These are phyloP conservation scores for Acrobasis suavella DNA, from an alignment of 2,888 invertebrate genomes.

Conservation along the genomic window DNA sequence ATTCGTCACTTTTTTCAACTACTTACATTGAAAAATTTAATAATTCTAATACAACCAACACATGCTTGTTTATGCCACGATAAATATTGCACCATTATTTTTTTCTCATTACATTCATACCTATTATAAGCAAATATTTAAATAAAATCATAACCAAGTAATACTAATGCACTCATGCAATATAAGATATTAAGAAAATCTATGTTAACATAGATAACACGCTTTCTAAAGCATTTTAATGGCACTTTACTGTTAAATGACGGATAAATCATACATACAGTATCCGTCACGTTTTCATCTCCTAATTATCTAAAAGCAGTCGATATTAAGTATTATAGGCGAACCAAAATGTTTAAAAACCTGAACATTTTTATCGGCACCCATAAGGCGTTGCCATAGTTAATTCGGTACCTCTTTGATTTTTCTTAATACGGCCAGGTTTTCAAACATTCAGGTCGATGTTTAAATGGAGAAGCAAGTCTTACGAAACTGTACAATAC, in stretches of 20 bases:
- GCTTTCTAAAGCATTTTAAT: constrained; percentile 43
- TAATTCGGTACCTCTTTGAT: no score
- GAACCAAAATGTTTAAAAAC: no score
- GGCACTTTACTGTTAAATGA: constrained; percentile 40
- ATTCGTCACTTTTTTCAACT: constrained; percentile 19
- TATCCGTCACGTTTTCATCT: constrained; percentile 16
- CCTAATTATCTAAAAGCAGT: constrained; percentile 7
- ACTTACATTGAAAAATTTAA: constrained; percentile 24
- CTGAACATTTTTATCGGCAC: no score
- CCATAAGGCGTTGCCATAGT: no score
- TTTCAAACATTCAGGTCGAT: no score
- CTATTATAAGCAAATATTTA: constrained; percentile 11
- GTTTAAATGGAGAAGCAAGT: constrained; percentile 20
- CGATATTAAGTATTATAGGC: constrained; percentile 11
- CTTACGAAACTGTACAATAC: constrained; percentile 28
- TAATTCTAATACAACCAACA: constrained; percentile 28
- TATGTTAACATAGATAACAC: constrained; percentile 70
- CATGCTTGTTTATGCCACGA: constrained; percentile 33
- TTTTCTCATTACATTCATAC: constrained; percentile 28
- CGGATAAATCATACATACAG: constrained; percentile 16
- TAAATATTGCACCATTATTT: constrained; percentile 40
- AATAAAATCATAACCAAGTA: constrained; percentile 49
- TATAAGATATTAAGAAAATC: constrained; percentile 49
- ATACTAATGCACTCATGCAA: constrained; percentile 70
- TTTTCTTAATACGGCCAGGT: no score